A percentile compares a stretch with the other conserved stretches of the same genome.
These are phyloP conservation scores for Reinhardtius hippoglossoides DNA, from an alignment of 2,113 vertebrate genomes.

Conservation along the genomic window DNA sequence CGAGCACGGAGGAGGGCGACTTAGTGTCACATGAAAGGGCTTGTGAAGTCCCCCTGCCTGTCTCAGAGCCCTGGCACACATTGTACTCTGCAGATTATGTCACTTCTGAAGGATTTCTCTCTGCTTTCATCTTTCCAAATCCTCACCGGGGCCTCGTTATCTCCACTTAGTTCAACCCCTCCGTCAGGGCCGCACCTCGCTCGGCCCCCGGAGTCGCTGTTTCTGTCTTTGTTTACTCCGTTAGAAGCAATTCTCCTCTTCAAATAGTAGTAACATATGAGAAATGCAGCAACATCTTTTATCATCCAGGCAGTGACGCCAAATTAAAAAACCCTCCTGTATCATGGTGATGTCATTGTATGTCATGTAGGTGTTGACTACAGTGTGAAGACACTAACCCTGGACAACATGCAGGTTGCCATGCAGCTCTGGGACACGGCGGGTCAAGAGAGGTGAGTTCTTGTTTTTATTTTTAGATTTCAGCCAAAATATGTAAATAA, in stretches of 20 bases:
- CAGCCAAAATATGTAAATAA: neutral
- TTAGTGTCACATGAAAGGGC: conserved; percentile 75
- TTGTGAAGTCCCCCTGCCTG: conserved; percentile 71
- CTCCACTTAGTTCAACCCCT: neutral
- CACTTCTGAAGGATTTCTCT: conserved; percentile 49
- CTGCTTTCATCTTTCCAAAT: conserved; percentile 55
- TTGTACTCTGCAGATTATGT: conserved; percentile 75
- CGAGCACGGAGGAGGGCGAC: conserved; percentile 24
- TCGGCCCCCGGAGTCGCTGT: conserved; percentile 23
- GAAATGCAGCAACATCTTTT: neutral
- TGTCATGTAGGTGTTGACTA: conserved; percentile 88
- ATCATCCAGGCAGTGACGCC: neutral
- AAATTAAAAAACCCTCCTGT: neutral
- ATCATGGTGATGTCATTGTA: neutral
- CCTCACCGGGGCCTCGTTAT: conserved; percentile 32
- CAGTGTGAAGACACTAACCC: conserved; percentile 87
- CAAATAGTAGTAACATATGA: neutral
- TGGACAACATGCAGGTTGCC: conserved; percentile 86
- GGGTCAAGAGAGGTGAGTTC: conserved; percentile 89
- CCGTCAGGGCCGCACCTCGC: neutral
- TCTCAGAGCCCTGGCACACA: conserved; percentile 58
- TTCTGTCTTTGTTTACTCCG: neutral
- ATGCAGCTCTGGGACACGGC: conserved; percentile 96
- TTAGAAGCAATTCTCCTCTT: neutral
- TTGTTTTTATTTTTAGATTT: neutral